Conservation (phyloP, 2,888 invertebrate species). For the Dichetophora obliterata region DNA sequence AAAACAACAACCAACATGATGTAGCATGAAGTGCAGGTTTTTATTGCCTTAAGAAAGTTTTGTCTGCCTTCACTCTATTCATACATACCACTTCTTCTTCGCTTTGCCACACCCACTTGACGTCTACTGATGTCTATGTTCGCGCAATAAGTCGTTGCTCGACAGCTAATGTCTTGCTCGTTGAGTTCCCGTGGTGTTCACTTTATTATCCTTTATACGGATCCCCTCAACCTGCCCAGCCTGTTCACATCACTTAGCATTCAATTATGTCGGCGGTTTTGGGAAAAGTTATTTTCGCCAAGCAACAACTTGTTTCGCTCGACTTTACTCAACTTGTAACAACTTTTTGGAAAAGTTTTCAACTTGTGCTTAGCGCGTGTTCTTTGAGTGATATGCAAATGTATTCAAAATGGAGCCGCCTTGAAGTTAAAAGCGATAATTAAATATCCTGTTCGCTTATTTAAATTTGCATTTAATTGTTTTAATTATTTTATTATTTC, state of each 20-base stretch:
- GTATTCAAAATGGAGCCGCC: slow-evolving; percentile 26
- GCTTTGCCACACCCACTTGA: background rate
- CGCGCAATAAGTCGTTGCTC: slow-evolving; percentile 19
- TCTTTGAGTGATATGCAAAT: slow-evolving; percentile 36
- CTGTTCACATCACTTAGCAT: slow-evolving; percentile 22
- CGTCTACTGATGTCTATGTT: slow-evolving; percentile 20
- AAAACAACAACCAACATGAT: slow-evolving; percentile 10
- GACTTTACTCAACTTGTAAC: slow-evolving; percentile 30
- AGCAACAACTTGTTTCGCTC: slow-evolving; percentile 25
- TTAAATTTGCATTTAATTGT: slow-evolving; percentile 36
- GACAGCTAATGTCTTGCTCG: slow-evolving; percentile 36
- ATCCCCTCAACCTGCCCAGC: background rate
- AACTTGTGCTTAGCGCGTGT: slow-evolving; percentile 14
- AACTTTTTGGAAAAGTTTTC: slow-evolving; percentile 34
- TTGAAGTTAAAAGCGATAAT: slow-evolving; percentile 25
- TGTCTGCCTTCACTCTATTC: background rate
- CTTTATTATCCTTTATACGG: slow-evolving; percentile 30
- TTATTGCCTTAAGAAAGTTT: slow-evolving; percentile 30
- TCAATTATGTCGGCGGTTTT: slow-evolving; percentile 36
- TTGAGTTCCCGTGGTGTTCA: slow-evolving; percentile 22
- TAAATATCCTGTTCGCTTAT: slow-evolving; percentile 33
- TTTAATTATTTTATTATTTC: slow-evolving; percentile 37
- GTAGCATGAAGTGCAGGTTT: background rate
- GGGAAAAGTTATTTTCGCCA: slow-evolving; percentile 11
- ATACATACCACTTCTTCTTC: background rate